A percentile compares a stretch with the other conserved stretches of the same genome.
phyloP scores from a whole-genome alignment of 1,140 invertebrate species.

The Drosophila bocki region DNA sequence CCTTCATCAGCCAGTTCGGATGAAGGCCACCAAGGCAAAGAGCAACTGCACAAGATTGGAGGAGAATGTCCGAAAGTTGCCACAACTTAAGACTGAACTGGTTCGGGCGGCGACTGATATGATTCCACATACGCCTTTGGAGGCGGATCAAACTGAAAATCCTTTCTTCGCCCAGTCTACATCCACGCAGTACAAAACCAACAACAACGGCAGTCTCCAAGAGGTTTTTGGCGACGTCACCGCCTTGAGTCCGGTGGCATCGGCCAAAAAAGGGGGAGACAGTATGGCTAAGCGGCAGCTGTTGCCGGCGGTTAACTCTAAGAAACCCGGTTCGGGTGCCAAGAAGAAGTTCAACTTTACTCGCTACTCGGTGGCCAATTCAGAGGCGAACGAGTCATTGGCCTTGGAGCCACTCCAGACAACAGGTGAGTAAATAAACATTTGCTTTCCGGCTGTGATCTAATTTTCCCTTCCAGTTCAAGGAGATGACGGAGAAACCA shows the following conservation, averaged over 20 bases:
- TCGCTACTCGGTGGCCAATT: conserved; percentile 47
- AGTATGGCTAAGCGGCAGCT: conserved; percentile 47
- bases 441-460: not conserved
- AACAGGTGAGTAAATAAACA: conserved; percentile 1
- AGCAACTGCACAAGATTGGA: conserved; percentile 16
- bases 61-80: not conserved
- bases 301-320: conserved; percentile 1
- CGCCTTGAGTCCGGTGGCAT: conserved; percentile 45
- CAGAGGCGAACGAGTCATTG: conserved; percentile 18
- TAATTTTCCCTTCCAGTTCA: not conserved
- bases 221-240: conserved; percentile 13
- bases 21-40: conserved; percentile 48
- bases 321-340: not conserved
- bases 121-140: conserved; percentile 58
- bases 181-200: conserved; percentile 52
- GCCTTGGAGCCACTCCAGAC: conserved; percentile 17
- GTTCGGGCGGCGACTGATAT: conserved; percentile 9
- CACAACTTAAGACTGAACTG: conserved; percentile 14
- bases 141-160: conserved; percentile 34
- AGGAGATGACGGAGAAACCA: conserved; percentile 3
- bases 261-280: not conserved
- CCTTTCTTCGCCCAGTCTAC: conserved; percentile 57
- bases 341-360: conserved; percentile 60
- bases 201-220: conserved; percentile 17
- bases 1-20: conserved; percentile 19